Evolutionary conservation across 2,113 vertebrate species (phyloP), one percentile per base, ranked within the genome.

Genomic region (Chamaetylas fuelleborni): DNA sequence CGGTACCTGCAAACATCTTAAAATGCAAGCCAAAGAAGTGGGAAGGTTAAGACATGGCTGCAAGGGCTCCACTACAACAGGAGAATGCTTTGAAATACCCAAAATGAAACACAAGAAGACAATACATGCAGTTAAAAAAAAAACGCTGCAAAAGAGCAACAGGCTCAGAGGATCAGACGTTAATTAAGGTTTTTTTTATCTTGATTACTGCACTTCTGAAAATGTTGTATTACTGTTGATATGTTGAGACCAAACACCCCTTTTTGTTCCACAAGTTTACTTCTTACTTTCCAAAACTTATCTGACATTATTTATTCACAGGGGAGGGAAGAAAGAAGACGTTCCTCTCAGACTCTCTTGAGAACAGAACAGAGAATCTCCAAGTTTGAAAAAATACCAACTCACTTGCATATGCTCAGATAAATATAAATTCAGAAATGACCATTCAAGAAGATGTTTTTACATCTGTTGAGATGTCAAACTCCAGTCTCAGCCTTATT

Each of bases 381-480:
- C 33, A 69, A 60, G 67, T 79, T 51, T 72, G 61, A 23, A 48
- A 50, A 66, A 33, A 24, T 0, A 87, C 4, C 29, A 81, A 36
- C 36, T 40, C 47, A 80, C 36, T 78, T 74, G 36, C 56, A 60
- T 76, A 36, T 42, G 56, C 76, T 86, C 1, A 8, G 48, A 91
- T n/a, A 70, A 80, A 91, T 80, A 84, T 47, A 92, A 85, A 87
- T 87, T 86, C 69, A 91, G 92, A 97, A 96, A 92, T 86, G 74
- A 86, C 87, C 86, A 83, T 83, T 95, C 72, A 81, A 71, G 56
- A 93, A 88, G 54, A 73, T 53, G 73, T 60, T 91, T 92, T 67
- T 89, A 73, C 54, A 81, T 96, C 70, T 94, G 81, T 65, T 19
- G 95, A 95, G 94, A 96, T 93, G 96, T 95, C 88, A 95, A 76